These are phyloP conservation scores for Riparia riparia DNA, from an alignment of 2,113 vertebrate genomes.

Conservation along the genomic window DNA sequence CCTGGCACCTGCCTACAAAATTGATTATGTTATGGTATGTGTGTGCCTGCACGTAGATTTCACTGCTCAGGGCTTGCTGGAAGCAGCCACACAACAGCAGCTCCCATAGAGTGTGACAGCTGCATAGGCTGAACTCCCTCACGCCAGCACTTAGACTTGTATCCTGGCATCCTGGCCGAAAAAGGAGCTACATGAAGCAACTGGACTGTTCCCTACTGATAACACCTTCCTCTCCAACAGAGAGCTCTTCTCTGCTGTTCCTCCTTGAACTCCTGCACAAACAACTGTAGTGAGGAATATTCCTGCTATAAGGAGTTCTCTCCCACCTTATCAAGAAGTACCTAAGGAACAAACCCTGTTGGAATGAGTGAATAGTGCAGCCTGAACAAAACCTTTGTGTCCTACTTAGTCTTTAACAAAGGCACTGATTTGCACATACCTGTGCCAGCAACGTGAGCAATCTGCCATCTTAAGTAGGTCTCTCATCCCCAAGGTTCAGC, in stretches of 20 bases:
- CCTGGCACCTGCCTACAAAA: neutral
- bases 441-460: neutral
- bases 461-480: neutral
- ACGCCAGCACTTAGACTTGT: neutral
- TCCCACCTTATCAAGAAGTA: neutral
- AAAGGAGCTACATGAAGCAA: neutral
- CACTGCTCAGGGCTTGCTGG: neutral
- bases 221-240: neutral
- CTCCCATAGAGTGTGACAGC: accelerated
- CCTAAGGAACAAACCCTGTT: neutral
- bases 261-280: neutral
- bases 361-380: neutral
- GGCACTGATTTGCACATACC: neutral
- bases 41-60: neutral
- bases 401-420: neutral
- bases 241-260: neutral
- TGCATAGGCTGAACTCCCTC: neutral
- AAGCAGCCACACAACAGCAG: neutral
- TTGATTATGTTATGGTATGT: neutral
- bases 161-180: neutral
- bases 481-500: neutral
- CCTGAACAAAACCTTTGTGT: neutral
- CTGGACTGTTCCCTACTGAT: neutral
- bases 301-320: neutral
- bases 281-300: neutral